Conservation (phyloP, 2,888 invertebrate genomes). For the Pseudolycoriella hygida region DNA sequence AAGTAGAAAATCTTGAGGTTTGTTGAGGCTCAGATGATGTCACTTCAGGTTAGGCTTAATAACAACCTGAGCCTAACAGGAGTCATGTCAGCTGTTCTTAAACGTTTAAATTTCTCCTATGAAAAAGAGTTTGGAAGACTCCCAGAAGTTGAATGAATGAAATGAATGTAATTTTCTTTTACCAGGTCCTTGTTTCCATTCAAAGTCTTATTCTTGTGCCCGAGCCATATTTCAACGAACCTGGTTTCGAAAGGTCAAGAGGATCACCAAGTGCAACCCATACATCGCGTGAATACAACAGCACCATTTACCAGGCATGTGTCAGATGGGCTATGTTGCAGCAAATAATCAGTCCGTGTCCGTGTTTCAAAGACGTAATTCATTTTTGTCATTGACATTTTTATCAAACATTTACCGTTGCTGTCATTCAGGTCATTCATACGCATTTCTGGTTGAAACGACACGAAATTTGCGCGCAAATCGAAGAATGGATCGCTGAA, state of each 20-base stretch:
- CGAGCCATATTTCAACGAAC: constrained; percentile 1
- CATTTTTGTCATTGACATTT: too few relatives aligned
- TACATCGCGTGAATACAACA: constrained; percentile 85
- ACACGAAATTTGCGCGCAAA: constrained; percentile 73
- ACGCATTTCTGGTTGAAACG: constrained; percentile 91
- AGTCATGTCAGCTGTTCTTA: too few relatives aligned
- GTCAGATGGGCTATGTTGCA: constrained; percentile 95
- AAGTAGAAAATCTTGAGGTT: too few relatives aligned
- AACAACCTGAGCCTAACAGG: too few relatives aligned
- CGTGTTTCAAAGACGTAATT: constrained; percentile 73
- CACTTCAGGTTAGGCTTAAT: too few relatives aligned
- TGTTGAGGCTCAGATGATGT: too few relatives aligned
- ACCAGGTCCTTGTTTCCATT: neutral
- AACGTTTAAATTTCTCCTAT: too few relatives aligned
- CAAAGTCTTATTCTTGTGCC: neutral
- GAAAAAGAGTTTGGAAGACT: too few relatives aligned
- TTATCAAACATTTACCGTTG: too few relatives aligned
- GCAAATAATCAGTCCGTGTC: constrained; percentile 74
- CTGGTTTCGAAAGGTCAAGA: constrained; percentile 61
- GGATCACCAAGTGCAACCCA: constrained; percentile 77
- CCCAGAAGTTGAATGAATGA: too few relatives aligned
- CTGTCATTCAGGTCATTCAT: constrained; percentile 51
- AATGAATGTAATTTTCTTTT: neutral
- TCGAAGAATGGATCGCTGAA: constrained; percentile 80
- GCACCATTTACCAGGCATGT: constrained; percentile 87